Base-by-base conservation (phyloP, 2,888 invertebrate genomes). In the Myopa testacea region DNA sequence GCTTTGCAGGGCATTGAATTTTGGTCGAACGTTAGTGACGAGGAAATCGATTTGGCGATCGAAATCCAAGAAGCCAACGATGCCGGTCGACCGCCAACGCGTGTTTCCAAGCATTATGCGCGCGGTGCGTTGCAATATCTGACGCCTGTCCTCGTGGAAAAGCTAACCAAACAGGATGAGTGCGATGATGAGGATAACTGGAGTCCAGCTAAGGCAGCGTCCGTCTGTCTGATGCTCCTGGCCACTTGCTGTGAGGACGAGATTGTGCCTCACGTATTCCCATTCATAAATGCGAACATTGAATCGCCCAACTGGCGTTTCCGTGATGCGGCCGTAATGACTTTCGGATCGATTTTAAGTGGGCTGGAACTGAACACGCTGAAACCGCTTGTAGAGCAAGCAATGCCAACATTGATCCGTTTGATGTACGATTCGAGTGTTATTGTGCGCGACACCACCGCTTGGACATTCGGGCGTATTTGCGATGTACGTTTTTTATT, bases 21-120 rank as follows among this genome's bases (percentile, higher is more conserved):
- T 91, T 99, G 99, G 99, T 99, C 98, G 5, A 99, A 98, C 85
- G 98, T 99, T 0, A 98, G 99, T 86, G 99, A 99, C 90, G 99
- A 99, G 90, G 99, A 99, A 90, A 97, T 98, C 55, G 98, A 98
- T 90, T 91, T 99, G 82, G 93, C 95, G 2, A 95, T 98, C 88
- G 98, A 98, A 90, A 96, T 96, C 85, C 95, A 95, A 67, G 99
- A 99, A 90, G 98, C 99, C 14, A 92, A 93, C 60, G 99, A 99
- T 89, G 93, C 94, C 84, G 94, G 99, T n/a, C 92, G 96, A 80
- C 95, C 98, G n/a, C 99, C 99, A 34, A 93, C 94, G 37, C 92
- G 97, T 87, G 96, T 96, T 0, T 98, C 98, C 4, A 93, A 96
- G 84, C 97, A 97, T 90, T 99, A 99, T 90, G 99, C 99, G n/a